phyloP scores from a whole-genome alignment of 2,888 invertebrate species.

The Coronaproctus castanopsis region DNA sequence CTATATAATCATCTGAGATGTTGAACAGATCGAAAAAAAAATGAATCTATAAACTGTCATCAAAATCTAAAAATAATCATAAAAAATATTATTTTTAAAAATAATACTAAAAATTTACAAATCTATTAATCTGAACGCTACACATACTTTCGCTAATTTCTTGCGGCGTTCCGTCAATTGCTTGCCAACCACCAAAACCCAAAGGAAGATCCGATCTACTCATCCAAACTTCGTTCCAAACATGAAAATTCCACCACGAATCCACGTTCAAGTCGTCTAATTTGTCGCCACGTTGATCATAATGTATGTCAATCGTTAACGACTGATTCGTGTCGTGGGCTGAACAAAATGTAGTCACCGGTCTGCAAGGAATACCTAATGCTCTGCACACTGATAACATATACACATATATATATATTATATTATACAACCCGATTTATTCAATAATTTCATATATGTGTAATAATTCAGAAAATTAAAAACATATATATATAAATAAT shows the following conservation, averaged over 20 bases:
- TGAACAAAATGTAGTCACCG: slow-evolving; percentile 56
- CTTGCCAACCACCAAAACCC: slow-evolving; percentile 66
- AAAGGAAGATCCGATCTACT: slow-evolving; percentile 56
- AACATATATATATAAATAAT: too few relatives aligned
- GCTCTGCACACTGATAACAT: slow-evolving; percentile 54
- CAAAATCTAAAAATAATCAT: too few relatives aligned
- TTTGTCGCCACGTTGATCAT: slow-evolving; percentile 42
- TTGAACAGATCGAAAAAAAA: too few relatives aligned
- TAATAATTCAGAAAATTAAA: too few relatives aligned
- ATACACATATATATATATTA: too few relatives aligned
- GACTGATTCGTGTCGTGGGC: slow-evolving; percentile 50
- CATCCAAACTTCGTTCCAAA: slow-evolving; percentile 95
- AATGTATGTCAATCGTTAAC: slow-evolving; percentile 35
- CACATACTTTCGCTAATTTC: slow-evolving; percentile 42
- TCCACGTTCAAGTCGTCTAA: slow-evolving; percentile 45
- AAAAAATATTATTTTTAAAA: too few relatives aligned
- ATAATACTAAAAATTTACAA: too few relatives aligned
- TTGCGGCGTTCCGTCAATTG: slow-evolving; percentile 59
- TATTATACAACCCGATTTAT: too few relatives aligned
- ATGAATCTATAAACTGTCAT: too few relatives aligned
- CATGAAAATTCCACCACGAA: slow-evolving; percentile 78
- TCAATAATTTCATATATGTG: too few relatives aligned
- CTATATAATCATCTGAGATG: too few relatives aligned
- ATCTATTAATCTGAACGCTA: too few relatives aligned
- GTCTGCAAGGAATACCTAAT: slow-evolving; percentile 51